These are phyloP conservation scores for Alsophila aescularia DNA, from an alignment of 2,888 invertebrate species.

Conservation along the genomic window DNA sequence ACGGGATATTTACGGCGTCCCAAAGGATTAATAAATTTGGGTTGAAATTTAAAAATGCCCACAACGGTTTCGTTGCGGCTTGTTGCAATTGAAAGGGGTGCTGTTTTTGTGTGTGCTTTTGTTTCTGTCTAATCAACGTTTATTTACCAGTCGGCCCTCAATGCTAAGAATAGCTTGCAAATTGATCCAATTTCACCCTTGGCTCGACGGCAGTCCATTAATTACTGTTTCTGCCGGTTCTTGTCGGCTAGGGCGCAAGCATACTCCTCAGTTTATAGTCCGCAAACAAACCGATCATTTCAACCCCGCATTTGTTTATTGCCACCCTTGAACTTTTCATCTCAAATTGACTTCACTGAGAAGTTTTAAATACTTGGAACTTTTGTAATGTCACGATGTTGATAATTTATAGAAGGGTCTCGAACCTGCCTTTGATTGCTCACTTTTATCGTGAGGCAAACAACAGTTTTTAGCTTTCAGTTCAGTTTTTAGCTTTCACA, in stretches of 20 bases:
- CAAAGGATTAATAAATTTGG: constrained; percentile 64
- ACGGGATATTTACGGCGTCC: constrained; percentile 70
- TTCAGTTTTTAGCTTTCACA: not conserved
- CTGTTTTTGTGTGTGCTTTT: constrained; percentile 31
- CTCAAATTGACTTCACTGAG: constrained; percentile 61
- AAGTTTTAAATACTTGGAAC: constrained; percentile 55
- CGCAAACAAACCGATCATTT: constrained; percentile 79
- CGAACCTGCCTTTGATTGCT: constrained; percentile 19
- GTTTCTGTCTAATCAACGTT: constrained; percentile 59
- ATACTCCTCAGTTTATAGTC: constrained; percentile 70
- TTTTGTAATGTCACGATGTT: constrained; percentile 34
- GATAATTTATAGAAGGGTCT: constrained; percentile 22
- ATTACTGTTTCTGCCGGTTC: constrained; percentile 71
- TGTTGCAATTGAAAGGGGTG: constrained; percentile 25
- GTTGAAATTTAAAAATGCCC: constrained; percentile 62
- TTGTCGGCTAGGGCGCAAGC: constrained; percentile 50
- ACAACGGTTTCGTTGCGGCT: constrained; percentile 30
- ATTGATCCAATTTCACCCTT: constrained; percentile 80
- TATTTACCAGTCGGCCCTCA: constrained; percentile 57
- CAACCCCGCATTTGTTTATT: constrained; percentile 73
- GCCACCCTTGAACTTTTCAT: constrained; percentile 63
- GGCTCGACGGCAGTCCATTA: constrained; percentile 72
- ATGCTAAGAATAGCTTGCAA: constrained; percentile 70
- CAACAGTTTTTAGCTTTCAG: constrained; percentile 1
- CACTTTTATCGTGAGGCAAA: constrained; percentile 11